Percentiles rank a stretch among this genome's conserved stretches.
Conservation (phyloP, 2,797 vertebrate genomes). For the Carapus acus region DNA sequence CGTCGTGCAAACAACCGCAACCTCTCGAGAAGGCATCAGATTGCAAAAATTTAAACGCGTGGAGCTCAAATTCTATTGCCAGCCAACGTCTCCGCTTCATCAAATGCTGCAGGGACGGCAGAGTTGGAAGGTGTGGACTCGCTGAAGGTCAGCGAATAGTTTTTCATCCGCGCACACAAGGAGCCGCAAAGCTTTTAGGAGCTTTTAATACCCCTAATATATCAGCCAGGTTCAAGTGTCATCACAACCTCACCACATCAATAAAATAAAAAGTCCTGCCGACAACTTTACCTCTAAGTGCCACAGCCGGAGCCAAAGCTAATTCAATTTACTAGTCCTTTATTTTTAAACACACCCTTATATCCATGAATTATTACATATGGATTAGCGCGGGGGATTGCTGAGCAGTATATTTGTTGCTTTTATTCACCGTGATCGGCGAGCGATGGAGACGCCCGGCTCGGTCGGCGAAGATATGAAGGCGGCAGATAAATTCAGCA, state of each 20-base stretch:
- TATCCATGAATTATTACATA: not conserved
- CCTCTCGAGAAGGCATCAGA: no score
- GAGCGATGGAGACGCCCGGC: not conserved
- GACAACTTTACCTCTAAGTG: slow-evolving; percentile 1
- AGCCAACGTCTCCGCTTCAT: no score
- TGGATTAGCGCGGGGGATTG: not conserved
- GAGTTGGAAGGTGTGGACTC: not conserved
- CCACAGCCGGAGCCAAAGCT: slow-evolving; percentile 12
- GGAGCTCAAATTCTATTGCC: no score
- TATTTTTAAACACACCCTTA: not conserved
- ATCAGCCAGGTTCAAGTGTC: slow-evolving; percentile 24
- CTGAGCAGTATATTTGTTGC: not conserved
- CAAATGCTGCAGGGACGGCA: no score
- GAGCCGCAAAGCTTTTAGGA: slow-evolving; percentile 14
- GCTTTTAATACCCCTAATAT: slow-evolving; percentile 30
- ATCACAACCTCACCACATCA: slow-evolving; percentile 11
- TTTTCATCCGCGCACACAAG: slow-evolving; percentile 17
- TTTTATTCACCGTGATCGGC: not conserved
- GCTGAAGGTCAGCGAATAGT: slow-evolving; percentile 12
- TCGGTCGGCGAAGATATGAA: slow-evolving; percentile 5
- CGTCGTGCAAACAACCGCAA: no score
- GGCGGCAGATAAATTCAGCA: slow-evolving; percentile 4
- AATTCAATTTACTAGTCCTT: slow-evolving; percentile 19
- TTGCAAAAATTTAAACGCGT: no score
- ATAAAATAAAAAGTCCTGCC: slow-evolving; percentile 1